A percentile compares a stretch with the other conserved stretches of the same genome.
Evolutionary conservation across 2,888 invertebrate genomes (phyloP).

Genomic region (Drosophila macrospina): DNA sequence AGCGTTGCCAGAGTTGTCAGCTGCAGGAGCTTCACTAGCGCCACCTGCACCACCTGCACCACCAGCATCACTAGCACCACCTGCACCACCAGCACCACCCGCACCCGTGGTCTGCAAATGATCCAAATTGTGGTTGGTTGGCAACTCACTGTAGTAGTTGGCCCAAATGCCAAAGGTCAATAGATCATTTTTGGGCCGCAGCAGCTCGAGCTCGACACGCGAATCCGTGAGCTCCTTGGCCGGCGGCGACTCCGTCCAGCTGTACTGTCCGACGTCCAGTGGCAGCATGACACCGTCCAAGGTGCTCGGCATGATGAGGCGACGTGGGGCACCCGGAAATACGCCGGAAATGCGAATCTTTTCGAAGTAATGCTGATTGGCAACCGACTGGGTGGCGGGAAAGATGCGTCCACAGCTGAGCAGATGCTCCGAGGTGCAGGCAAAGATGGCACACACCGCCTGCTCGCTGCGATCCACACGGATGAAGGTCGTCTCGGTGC

Average conservation of each 20-base stretch:
- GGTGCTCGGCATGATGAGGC: conserved; percentile 80
- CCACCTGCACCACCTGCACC: not conserved
- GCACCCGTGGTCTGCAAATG: conserved; percentile 48
- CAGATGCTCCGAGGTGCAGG: conserved; percentile 84
- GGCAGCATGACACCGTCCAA: conserved; percentile 77
- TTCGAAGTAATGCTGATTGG: conserved; percentile 72
- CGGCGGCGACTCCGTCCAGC: conserved; percentile 54
- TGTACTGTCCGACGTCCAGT: conserved; percentile 64
- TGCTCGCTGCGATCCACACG: conserved; percentile 85
- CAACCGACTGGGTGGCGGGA: conserved; percentile 48
- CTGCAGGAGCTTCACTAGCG: not conserved
- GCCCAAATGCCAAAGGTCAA: conserved; percentile 84
- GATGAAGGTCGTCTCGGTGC: conserved; percentile 70
- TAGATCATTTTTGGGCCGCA: conserved; percentile 69
- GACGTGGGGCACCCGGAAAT: conserved; percentile 66
- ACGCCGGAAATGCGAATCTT: conserved; percentile 69
- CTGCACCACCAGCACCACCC: not conserved
- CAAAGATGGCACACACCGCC: conserved; percentile 86
- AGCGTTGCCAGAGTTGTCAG: not conserved
- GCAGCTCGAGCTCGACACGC: conserved; percentile 50
- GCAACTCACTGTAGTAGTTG: conserved; percentile 69
- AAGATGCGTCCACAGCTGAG: conserved; percentile 84
- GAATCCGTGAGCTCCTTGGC: conserved; percentile 27
- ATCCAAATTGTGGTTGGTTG: conserved; percentile 68
- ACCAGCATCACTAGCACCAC: not conserved